Percentiles rank a stretch among this genome's conserved stretches.
phyloP scores from a whole-genome alignment of 2,888 invertebrate species.

The Pristionchus japonicus region DNA sequence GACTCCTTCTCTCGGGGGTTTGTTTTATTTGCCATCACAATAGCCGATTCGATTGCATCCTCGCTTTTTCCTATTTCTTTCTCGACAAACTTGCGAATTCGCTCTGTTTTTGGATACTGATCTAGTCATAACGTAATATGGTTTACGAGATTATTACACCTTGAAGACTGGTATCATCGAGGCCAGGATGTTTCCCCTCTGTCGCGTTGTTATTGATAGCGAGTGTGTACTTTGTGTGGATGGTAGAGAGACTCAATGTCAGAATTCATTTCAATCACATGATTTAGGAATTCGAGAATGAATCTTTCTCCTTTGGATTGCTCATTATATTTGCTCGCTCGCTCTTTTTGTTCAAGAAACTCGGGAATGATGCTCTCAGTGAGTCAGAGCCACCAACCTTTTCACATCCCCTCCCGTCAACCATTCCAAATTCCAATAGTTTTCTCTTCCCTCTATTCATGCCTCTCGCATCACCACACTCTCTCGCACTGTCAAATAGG shows the following conservation, averaged over 20 bases:
- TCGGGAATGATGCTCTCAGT: neutral
- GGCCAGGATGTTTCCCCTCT: neutral
- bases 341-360: conserved; percentile 10
- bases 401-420: neutral
- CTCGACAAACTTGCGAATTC: neutral
- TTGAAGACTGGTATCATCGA: neutral
- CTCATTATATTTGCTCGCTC: neutral
- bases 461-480: neutral
- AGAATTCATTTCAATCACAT: neutral
- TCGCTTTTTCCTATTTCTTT: neutral
- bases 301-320: neutral
- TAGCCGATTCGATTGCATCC: conserved; percentile 9
- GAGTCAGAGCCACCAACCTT: neutral
- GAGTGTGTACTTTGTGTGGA: neutral
- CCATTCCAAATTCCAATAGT: conserved; percentile 21
- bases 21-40: conserved; percentile 38
- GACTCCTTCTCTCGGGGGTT: neutral
- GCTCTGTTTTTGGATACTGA: neutral
- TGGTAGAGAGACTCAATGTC: too few relatives aligned
- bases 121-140: too few relatives aligned
- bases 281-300: neutral
- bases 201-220: neutral
- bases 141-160: neutral
- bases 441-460: neutral
- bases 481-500: neutral